Conservation (phyloP, 2,113 vertebrate genomes). For the Anguilla japonica region DNA sequence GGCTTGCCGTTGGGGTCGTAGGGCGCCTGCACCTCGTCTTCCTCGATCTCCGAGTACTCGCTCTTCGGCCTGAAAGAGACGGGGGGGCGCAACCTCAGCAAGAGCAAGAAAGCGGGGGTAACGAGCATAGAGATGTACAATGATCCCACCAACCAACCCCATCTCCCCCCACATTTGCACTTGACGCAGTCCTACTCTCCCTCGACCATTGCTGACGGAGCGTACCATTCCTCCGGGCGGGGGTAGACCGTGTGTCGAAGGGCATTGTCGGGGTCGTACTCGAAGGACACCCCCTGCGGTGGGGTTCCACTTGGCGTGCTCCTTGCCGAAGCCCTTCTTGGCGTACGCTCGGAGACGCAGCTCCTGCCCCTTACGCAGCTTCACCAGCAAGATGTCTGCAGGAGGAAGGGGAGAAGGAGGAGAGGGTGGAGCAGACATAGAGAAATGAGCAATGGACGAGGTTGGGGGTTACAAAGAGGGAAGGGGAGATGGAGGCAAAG, state of each 20-base stretch:
- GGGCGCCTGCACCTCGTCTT: constrained; percentile 90
- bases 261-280: constrained; percentile 94
- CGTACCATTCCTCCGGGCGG: constrained; percentile 92
- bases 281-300: constrained; percentile 93
- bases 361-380: constrained; percentile 95
- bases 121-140: neutral
- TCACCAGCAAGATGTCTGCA: constrained; percentile 92
- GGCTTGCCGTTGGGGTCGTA: constrained; percentile 96
- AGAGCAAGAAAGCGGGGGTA: neutral
- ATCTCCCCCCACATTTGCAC: neutral
- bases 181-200: neutral
- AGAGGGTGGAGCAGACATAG: neutral
- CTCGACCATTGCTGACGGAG: neutral
- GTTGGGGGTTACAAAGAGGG: neutral
- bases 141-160: neutral
- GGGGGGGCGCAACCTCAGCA: neutral
- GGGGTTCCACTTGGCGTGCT: constrained; percentile 98
- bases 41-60: constrained; percentile 95
- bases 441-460: neutral
- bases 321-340: constrained; percentile 97
- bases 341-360: constrained; percentile 89
- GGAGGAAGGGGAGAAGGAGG: fast-evolving
- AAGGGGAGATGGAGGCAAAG: neutral
- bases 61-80: constrained; percentile 86
- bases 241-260: constrained; percentile 94